phyloP scores from a whole-genome alignment of 2,797 vertebrate species.

The Hippopotamyrus pictus region DNA sequence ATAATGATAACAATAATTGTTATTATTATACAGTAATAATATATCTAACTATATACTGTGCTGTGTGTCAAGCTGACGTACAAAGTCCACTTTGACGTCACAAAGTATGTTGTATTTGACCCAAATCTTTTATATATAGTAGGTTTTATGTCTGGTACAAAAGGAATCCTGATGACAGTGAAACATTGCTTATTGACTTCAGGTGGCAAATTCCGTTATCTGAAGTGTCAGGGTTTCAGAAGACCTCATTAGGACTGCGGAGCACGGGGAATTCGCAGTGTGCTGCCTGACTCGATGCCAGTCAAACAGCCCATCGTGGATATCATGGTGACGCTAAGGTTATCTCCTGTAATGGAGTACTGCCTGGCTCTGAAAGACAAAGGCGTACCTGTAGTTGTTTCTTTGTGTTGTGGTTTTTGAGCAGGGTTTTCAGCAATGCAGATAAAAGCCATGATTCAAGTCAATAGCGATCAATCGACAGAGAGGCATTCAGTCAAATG shows the following conservation, averaged over 20 bases:
- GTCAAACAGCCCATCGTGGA: not conserved
- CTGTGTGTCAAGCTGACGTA: not conserved
- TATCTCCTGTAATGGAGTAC: not conserved
- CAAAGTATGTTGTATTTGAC: not conserved
- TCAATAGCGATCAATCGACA: not conserved
- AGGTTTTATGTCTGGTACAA: slow-evolving; percentile 25
- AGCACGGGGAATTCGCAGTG: slow-evolving; percentile 37
- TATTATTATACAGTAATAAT: not conserved
- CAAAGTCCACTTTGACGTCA: too few species aligned
- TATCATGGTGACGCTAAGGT: not conserved
- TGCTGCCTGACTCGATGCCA: not conserved
- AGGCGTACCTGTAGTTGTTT: not conserved
- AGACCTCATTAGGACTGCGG: slow-evolving; percentile 22
- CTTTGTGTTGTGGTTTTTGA: not conserved
- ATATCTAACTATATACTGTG: not conserved
- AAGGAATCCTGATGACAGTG: slow-evolving; percentile 40
- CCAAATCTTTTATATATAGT: not conserved
- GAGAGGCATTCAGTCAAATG: not conserved
- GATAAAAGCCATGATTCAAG: not conserved
- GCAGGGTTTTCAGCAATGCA: not conserved
- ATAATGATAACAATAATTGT: not conserved
- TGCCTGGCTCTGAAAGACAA: not conserved
- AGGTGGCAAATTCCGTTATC: slow-evolving; percentile 16
- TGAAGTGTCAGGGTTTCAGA: slow-evolving; percentile 29
- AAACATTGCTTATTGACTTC: slow-evolving; percentile 39